Evolutionary conservation across 2,888 invertebrate genomes (phyloP).

Genomic region (Lymantria dispar): DNA sequence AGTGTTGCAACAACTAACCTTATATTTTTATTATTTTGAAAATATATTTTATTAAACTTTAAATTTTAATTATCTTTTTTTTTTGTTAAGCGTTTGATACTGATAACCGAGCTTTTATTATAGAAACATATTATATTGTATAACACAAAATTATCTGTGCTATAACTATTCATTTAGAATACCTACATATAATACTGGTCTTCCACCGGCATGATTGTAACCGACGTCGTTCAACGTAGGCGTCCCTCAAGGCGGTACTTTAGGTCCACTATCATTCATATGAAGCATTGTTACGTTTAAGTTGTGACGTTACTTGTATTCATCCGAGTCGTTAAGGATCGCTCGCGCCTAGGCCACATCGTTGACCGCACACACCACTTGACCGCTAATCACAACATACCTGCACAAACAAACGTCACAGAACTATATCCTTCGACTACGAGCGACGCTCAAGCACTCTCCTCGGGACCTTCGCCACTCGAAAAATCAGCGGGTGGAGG

Average conservation of each 20-base stretch:
- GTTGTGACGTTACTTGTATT: background rate
- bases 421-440: slow-evolving; percentile 79
- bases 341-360: slow-evolving; percentile 30
- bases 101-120: slow-evolving; percentile 7
- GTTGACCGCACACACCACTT: slow-evolving; percentile 65
- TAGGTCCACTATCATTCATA: slow-evolving; percentile 49
- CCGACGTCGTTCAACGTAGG: slow-evolving; percentile 36
- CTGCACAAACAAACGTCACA: slow-evolving; percentile 81
- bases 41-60: background rate
- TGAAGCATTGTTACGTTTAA: slow-evolving; percentile 3
- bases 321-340: slow-evolving; percentile 6
- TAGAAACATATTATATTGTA: slow-evolving; percentile 30
- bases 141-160: slow-evolving; percentile 15
- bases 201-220: slow-evolving; percentile 59
- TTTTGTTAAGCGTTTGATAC: background rate
- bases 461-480: slow-evolving; percentile 78
- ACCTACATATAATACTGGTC: slow-evolving; percentile 67
- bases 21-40: background rate
- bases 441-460: slow-evolving; percentile 74
- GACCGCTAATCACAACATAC: slow-evolving; percentile 79
- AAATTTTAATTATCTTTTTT: background rate
- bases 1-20: no score
- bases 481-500: slow-evolving; percentile 73
- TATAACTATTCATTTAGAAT: slow-evolving; percentile 29
- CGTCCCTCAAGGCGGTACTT: slow-evolving; percentile 64